These are phyloP conservation scores for Gonioctena quinquepunctata DNA, from an alignment of 1,140 invertebrate species.

Conservation along the genomic window DNA sequence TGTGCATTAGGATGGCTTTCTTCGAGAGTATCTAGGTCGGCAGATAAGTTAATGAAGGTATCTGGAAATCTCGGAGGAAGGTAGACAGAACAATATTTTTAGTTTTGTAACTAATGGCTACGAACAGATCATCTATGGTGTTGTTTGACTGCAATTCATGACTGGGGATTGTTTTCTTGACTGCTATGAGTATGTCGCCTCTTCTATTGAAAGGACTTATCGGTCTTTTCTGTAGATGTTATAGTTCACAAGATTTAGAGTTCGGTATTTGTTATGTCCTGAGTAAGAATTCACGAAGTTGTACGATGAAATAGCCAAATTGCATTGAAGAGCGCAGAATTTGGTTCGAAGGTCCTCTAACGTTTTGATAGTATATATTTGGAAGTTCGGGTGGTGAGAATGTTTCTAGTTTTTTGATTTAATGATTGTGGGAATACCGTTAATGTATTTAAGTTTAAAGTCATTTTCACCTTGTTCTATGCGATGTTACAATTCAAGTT, in stretches of 20 bases:
- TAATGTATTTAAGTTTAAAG: background rate
- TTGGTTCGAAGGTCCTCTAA: too few relatives aligned
- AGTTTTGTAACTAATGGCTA: background rate
- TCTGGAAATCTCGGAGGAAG: background rate
- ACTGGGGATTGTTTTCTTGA: background rate
- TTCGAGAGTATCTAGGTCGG: background rate
- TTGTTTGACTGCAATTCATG: background rate
- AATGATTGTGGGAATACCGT: background rate
- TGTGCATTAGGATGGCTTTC: too few relatives aligned
- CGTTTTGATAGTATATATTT: too few relatives aligned
- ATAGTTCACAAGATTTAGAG: too few relatives aligned
- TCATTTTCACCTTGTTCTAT: background rate
- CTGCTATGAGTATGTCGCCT: background rate
- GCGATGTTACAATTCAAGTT: too few relatives aligned
- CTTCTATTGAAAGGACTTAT: background rate
- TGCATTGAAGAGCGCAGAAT: too few relatives aligned
- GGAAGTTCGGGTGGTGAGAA: background rate
- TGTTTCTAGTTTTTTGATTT: slow-evolving; percentile 5
- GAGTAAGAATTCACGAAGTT: too few relatives aligned
- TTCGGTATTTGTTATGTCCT: too few relatives aligned
- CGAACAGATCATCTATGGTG: background rate
- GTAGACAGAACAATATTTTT: background rate
- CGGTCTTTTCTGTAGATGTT: too few relatives aligned
- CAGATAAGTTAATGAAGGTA: background rate
- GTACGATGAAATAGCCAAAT: too few relatives aligned